phyloP scores from a whole-genome alignment of 2,113 vertebrate species.

The Barnardius zonarius region DNA sequence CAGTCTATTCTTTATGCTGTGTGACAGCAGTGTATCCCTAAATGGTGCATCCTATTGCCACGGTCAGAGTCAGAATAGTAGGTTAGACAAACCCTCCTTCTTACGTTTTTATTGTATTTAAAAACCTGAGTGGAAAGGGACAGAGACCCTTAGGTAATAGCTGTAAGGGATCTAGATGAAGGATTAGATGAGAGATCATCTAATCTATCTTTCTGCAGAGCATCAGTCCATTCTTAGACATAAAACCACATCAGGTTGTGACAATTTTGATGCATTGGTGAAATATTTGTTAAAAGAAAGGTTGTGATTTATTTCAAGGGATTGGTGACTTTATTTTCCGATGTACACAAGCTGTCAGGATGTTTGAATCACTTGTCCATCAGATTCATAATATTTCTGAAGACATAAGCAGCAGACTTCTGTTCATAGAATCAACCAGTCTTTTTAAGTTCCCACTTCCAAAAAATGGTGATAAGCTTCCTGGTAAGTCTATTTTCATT shows the following conservation, averaged over 20 bases:
- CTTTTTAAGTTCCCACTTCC: constrained; percentile 81
- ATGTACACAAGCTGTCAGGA: constrained; percentile 76
- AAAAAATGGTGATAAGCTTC: constrained; percentile 66
- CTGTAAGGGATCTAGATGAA: not conserved
- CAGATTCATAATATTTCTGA: constrained; percentile 83
- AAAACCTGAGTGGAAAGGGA: not conserved
- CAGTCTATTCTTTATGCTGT: not conserved
- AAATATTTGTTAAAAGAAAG: not conserved
- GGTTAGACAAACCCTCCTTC: not conserved
- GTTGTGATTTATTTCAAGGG: constrained; percentile 68
- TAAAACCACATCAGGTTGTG: not conserved
- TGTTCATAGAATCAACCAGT: constrained; percentile 78
- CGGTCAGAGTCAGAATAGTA: not conserved
- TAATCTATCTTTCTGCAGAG: not conserved
- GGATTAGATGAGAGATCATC: not conserved
- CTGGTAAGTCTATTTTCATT: constrained; percentile 74
- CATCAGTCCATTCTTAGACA: not conserved
- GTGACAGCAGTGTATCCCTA: not conserved
- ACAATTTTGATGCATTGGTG: not conserved
- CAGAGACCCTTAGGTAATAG: not conserved
- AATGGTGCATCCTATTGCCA: not conserved
- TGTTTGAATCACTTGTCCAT: constrained; percentile 84
- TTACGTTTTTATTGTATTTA: not conserved
- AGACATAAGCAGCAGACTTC: constrained; percentile 79
- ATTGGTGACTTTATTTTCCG: constrained; percentile 81